Base-by-base conservation (phyloP, 2,797 vertebrate species). In the Galaxias olidus region DNA sequence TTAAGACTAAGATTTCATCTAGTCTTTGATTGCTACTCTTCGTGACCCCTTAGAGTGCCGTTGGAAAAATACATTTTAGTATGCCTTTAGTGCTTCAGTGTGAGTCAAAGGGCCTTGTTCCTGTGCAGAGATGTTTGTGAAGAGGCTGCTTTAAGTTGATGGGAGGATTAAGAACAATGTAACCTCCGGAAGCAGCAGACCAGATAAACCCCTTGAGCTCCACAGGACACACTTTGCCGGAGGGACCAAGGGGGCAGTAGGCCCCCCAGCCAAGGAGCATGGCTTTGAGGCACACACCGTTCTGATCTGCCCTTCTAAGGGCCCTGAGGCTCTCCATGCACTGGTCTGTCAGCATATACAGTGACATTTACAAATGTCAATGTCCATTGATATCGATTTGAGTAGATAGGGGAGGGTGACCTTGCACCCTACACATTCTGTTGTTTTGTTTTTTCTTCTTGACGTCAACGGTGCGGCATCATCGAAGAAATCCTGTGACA, bases 291-390 rank as follows among this genome's bases (percentile, higher is more conserved):
- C 61, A 11, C 46, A 8, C 59, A 63, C 7, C 8, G 45, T 43
- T 18, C 68, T 19, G 17, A 53, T 58, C 59, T 65, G 19, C 53
- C 59, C 67, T 72, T 73, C 40, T 44, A 66, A 1, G 15, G n/a
- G 49, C 69, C 7, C 46, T 14, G 10, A 47, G 59, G 57, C 56
- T 62, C 52, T 43, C 40, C 10, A 4, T 68, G 68, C 65, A n/a
- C 65, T 41, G 9, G 48, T 73, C 60, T 82, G 79, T 87, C 80
- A 84, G 49, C 75, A 79, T 77, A 68, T 62, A 62, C 51, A 52
- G 60, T 81, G 79, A 67, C 78, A 80, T 87, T 82, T 86, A 69
- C 63, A 88, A 86, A 86, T 84, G 78, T 80, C 80, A 86, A 14
- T 4, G 46, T 14, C 11, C 14, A 10, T 47, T 10, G 46, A 47